phyloP scores from a whole-genome alignment of 2,113 vertebrate species.

The Parotia lawesii region DNA sequence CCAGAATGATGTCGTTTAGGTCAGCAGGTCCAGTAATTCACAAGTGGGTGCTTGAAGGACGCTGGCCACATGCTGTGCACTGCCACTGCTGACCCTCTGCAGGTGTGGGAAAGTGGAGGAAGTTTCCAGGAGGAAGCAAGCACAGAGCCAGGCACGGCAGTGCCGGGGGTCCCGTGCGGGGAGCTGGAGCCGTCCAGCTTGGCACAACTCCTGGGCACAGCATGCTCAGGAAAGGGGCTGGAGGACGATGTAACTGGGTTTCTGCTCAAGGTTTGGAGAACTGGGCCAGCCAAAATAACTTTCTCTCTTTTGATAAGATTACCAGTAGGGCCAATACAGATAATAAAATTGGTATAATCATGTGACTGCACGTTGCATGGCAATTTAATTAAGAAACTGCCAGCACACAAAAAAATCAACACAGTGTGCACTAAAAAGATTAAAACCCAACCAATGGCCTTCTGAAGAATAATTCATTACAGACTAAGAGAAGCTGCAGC shows the following conservation, averaged over 20 bases:
- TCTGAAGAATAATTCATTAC: background rate
- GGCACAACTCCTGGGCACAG: background rate
- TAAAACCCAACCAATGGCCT: background rate
- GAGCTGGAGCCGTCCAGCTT: background rate
- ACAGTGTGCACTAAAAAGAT: background rate
- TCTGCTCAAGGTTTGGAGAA: background rate
- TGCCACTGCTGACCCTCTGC: rapidly evolving
- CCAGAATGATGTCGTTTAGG: background rate
- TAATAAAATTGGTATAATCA: background rate
- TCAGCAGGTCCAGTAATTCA: background rate
- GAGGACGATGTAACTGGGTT: rapidly evolving
- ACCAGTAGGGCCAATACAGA: background rate
- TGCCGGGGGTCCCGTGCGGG: rapidly evolving
- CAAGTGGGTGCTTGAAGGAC: background rate
- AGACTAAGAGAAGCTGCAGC: background rate
- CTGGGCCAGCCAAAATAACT: background rate
- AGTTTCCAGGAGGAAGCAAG: background rate
- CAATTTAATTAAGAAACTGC: conserved; percentile 25
- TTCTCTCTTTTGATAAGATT: background rate
- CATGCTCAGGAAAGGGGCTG: background rate
- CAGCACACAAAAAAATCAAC: background rate
- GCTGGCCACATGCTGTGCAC: background rate
- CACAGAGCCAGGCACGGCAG: rapidly evolving
- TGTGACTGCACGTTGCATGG: background rate
- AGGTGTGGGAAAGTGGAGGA: background rate